Percentiles rank a stretch among this genome's conserved stretches.
phyloP scores from a whole-genome alignment of 2,113 vertebrate genomes.

The Bubo scandiacus region DNA sequence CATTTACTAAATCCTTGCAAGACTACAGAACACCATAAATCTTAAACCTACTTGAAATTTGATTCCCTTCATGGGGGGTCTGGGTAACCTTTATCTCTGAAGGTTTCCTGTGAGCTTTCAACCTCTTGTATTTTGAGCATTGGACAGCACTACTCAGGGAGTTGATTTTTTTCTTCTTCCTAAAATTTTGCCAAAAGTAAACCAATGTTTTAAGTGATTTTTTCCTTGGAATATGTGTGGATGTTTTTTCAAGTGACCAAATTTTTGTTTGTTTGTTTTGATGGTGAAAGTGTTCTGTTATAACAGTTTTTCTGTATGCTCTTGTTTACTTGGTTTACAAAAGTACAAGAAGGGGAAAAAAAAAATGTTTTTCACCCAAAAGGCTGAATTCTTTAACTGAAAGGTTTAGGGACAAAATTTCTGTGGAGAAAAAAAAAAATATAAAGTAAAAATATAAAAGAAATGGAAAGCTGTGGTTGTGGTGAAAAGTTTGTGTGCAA shows the following conservation, averaged over 20 bases:
- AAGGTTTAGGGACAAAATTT: background rate
- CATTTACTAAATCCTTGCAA: background rate
- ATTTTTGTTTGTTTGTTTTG: background rate
- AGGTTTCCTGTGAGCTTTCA: background rate
- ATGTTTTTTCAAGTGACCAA: background rate
- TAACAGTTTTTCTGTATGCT: rapidly evolving
- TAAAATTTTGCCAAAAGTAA: background rate
- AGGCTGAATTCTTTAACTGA: background rate
- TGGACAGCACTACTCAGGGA: background rate
- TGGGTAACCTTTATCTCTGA: background rate
- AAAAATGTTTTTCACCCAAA: background rate
- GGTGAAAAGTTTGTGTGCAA: background rate
- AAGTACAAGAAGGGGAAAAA: background rate
- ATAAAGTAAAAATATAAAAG: too few relatives aligned
- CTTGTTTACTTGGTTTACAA: background rate
- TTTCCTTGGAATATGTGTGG: background rate
- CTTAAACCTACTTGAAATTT: background rate
- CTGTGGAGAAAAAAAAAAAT: too few relatives aligned
- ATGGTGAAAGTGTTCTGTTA: background rate
- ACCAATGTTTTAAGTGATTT: background rate
- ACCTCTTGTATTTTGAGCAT: background rate
- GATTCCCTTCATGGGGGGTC: conserved; percentile 26
- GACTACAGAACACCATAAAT: background rate
- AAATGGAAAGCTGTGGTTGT: background rate
- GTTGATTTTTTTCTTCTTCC: background rate